A percentile compares a stretch with the other conserved stretches of the same genome.
phyloP scores from a whole-genome alignment of 2,797 vertebrate genomes.

The Diplodus sargus region DNA sequence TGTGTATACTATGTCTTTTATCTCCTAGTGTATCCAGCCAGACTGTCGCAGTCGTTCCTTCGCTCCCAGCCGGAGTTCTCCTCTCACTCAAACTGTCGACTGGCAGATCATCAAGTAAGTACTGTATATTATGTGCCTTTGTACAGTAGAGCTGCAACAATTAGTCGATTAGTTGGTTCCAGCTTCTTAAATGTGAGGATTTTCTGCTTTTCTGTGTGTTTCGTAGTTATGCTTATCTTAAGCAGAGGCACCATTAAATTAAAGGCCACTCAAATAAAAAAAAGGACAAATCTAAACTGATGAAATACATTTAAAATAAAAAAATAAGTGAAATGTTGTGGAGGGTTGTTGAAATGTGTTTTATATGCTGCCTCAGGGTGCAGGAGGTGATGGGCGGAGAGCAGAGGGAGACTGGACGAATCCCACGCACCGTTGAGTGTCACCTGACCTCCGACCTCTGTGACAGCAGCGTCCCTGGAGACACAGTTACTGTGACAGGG shows the following conservation, averaged over 20 bases:
- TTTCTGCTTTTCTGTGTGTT: background rate
- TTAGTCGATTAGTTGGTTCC: too few relatives aligned
- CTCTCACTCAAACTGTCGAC: slow-evolving; percentile 94
- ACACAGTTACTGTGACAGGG: slow-evolving; percentile 92
- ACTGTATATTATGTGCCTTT: background rate
- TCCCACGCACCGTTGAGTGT: slow-evolving; percentile 96
- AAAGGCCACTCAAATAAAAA: background rate
- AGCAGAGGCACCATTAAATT: background rate
- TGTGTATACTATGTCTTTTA: slow-evolving; percentile 40
- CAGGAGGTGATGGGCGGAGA: slow-evolving; percentile 95
- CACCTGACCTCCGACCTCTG: slow-evolving; percentile 95
- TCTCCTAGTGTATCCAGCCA: slow-evolving; percentile 86
- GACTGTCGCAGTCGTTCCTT: slow-evolving; percentile 91
- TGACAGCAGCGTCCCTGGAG: slow-evolving; percentile 96
- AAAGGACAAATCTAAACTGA: background rate
- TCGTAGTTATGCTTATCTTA: background rate
- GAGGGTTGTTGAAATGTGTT: background rate
- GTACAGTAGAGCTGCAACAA: background rate
- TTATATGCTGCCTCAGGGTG: slow-evolving; percentile 82
- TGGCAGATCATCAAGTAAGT: slow-evolving; percentile 97
- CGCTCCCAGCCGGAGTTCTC: slow-evolving; percentile 87
- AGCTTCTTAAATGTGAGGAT: too few relatives aligned
- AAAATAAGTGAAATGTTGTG: background rate
- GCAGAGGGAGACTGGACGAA: slow-evolving; percentile 94
- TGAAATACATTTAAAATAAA: background rate